Evolutionary conservation across 2,113 vertebrate genomes (phyloP).

Genomic region (Acrocephalus arundinaceus): DNA sequence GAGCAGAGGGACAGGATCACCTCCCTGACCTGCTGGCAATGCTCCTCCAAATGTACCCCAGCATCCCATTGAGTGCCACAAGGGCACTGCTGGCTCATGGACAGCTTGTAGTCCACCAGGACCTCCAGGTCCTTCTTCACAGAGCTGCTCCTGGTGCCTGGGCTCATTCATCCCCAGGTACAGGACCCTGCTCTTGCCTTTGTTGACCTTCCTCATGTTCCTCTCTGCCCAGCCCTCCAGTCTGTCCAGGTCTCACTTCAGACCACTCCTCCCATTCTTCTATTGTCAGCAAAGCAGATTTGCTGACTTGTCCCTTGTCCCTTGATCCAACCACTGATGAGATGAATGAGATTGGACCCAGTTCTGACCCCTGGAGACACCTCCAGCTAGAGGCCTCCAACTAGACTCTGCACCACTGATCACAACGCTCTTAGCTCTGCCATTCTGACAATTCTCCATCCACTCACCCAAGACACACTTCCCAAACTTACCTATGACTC

Average conservation of each 20-base stretch:
- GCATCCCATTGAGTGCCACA: background rate
- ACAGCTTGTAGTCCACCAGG: background rate
- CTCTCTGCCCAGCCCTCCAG: background rate
- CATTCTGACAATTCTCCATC: background rate
- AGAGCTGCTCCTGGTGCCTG: background rate
- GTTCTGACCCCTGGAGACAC: background rate
- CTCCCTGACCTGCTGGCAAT: background rate
- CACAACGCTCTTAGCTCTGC: background rate
- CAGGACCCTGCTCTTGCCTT: background rate
- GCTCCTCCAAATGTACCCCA: background rate
- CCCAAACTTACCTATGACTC: background rate
- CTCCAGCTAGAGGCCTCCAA: background rate
- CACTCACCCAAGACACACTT: background rate
- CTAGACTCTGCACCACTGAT: background rate
- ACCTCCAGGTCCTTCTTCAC: background rate
- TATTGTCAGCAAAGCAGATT: background rate
- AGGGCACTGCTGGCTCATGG: background rate
- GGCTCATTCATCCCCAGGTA: background rate
- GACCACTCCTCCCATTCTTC: background rate
- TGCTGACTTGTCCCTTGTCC: background rate
- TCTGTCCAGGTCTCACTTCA: background rate
- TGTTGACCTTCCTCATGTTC: background rate
- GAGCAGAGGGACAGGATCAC: background rate
- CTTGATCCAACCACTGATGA: background rate
- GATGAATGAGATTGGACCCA: background rate